These are phyloP conservation scores for Anser brachyrhynchus DNA, from an alignment of 2,113 vertebrate species.

Conservation along the genomic window DNA sequence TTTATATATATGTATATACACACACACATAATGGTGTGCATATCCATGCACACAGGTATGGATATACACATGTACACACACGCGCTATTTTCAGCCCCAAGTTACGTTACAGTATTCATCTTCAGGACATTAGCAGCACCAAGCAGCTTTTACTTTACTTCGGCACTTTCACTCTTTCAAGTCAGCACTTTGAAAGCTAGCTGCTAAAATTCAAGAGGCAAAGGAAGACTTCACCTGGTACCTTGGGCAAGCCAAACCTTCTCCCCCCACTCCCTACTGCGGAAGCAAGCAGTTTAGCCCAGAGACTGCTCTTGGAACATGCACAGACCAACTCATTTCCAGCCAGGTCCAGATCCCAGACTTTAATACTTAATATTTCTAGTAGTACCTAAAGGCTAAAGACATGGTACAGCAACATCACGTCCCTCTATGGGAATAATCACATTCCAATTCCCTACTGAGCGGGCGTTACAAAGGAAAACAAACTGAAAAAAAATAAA, in stretches of 20 bases:
- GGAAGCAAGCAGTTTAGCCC: background rate
- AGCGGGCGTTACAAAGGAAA: background rate
- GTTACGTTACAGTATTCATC: background rate
- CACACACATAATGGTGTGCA: no score
- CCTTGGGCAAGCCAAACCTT: background rate
- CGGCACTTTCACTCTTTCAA: background rate
- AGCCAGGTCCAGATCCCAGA: background rate
- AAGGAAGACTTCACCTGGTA: background rate
- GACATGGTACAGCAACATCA: background rate
- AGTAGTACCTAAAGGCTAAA: background rate
- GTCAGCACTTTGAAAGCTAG: background rate
- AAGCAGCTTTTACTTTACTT: background rate
- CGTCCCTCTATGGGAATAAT: background rate
- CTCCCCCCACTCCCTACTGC: background rate
- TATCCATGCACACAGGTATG: no score
- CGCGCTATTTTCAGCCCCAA: background rate
- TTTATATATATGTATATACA: no score
- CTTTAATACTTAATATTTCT: background rate
- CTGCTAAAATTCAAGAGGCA: background rate
- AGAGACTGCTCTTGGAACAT: background rate
- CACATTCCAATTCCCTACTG: background rate
- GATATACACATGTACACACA: background rate
- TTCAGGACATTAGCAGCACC: background rate
- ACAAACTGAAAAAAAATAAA: background rate
- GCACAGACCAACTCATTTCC: background rate